Conservation (phyloP, 2,888 invertebrate genomes). For the Stegana nigrithorax region DNA sequence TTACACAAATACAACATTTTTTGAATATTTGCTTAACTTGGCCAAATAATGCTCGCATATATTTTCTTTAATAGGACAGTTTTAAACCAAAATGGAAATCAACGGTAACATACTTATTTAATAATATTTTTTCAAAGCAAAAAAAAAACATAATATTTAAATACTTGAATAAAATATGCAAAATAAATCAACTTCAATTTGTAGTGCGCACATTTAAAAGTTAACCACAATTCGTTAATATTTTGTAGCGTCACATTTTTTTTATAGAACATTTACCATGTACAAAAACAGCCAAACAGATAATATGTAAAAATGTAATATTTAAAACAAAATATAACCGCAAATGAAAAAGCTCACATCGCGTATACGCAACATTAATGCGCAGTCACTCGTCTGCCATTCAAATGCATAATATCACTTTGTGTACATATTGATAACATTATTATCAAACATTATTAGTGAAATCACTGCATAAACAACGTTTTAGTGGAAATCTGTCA, state of each 20-base stretch:
- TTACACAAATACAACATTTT: background rate
- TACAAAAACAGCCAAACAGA: background rate
- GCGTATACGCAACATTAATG: background rate
- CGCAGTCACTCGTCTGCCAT: background rate
- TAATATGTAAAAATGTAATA: background rate
- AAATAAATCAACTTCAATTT: slow-evolving; percentile 5
- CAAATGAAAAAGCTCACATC: background rate
- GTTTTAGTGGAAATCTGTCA: slow-evolving; percentile 39
- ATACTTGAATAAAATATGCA: slow-evolving; percentile 25
- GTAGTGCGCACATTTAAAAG: slow-evolving; percentile 20
- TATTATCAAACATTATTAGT: background rate
- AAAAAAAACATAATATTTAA: background rate
- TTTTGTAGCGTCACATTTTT: too few species aligned
- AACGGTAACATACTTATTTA: slow-evolving; percentile 61
- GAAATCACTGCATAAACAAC: background rate
- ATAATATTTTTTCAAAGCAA: background rate
- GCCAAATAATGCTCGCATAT: slow-evolving; percentile 18
- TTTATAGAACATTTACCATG: background rate
- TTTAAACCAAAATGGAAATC: slow-evolving; percentile 67
- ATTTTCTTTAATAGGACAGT: slow-evolving; percentile 66
- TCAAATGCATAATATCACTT: too few species aligned
- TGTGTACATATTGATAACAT: background rate
- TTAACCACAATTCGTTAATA: too few species aligned
- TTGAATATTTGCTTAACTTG: background rate
- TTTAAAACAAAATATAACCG: background rate